Conservation (phyloP, 2,113 vertebrate species). For the Panthera leo region DNA sequence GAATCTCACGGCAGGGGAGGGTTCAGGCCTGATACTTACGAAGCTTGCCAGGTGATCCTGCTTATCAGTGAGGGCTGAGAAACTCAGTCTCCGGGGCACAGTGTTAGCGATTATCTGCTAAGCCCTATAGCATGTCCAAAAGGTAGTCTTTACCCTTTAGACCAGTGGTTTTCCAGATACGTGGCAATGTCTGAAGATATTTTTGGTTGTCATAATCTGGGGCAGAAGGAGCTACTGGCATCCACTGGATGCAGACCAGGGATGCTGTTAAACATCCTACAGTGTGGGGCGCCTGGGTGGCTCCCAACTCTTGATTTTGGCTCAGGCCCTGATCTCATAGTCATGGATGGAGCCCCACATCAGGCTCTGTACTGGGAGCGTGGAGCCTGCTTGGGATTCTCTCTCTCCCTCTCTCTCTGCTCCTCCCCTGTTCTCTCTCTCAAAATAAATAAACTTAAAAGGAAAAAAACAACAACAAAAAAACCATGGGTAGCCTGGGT, state of each 20-base stretch:
- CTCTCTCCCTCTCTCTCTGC: no score
- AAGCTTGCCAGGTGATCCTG: not conserved
- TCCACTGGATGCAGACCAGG: not conserved
- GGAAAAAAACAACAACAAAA: no score
- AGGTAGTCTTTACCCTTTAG: not conserved
- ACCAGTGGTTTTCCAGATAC: not conserved
- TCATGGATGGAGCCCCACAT: no score
- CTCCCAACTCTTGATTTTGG: no score
- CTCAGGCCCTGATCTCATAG: no score
- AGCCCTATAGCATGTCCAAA: not conserved
- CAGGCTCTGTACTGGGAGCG: no score
- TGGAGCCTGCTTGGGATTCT: no score
- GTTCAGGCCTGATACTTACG: not conserved
- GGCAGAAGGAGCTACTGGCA: not conserved
- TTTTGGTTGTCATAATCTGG: no score
- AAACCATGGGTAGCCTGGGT: no score
- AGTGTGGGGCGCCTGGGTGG: not conserved
- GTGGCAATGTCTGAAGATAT: not conserved
- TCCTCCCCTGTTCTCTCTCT: no score
- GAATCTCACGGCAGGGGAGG: not conserved
- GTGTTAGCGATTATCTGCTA: not conserved
- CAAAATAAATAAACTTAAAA: no score
- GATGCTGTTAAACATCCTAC: not conserved
- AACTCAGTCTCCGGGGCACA: not conserved
- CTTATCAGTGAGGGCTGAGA: not conserved